Evolutionary conservation across 2,797 vertebrate genomes (phyloP).

Genomic region (Micropoecilia bifurca): DNA sequence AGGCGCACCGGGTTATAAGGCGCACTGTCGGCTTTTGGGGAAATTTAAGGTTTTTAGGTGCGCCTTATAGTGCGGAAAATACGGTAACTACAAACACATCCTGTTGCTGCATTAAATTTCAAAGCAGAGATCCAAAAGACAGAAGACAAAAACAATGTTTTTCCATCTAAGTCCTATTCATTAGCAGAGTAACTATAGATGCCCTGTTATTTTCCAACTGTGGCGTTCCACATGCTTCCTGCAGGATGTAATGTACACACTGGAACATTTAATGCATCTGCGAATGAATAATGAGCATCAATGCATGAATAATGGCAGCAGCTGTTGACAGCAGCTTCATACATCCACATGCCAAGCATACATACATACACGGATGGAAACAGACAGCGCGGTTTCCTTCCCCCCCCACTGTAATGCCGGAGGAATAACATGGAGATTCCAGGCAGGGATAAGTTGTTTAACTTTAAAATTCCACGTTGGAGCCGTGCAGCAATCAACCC

Average conservation of each 20-base stretch:
- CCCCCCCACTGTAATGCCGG: conserved; percentile 54
- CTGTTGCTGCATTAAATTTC: conserved; percentile 58
- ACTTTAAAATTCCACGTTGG: conserved; percentile 76
- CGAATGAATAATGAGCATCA: conserved; percentile 60
- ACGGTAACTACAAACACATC: conserved; percentile 43
- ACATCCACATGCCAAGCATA: conserved; percentile 27
- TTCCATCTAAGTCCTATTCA: not conserved
- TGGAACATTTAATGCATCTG: conserved; percentile 34
- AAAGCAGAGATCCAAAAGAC: conserved; percentile 31
- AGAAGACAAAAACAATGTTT: not conserved
- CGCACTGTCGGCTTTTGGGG: no score
- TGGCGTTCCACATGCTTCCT: conserved; percentile 12
- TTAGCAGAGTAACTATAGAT: conserved; percentile 8
- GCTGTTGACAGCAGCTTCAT: conserved; percentile 58
- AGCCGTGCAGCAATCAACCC: conserved; percentile 71
- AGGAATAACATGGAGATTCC: conserved; percentile 75
- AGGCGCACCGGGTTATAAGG: no score
- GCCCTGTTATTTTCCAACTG: conserved; percentile 23
- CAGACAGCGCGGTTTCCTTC: conserved; percentile 49
- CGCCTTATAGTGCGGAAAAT: no score
- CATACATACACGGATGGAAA: conserved; percentile 16
- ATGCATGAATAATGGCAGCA: conserved; percentile 41
- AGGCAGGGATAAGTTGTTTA: conserved; percentile 69
- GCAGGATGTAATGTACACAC: conserved; percentile 35
- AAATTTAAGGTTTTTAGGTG: no score